A percentile compares a stretch with the other conserved stretches of the same genome.
These are phyloP conservation scores for Diplazon laetatorius DNA, from an alignment of 2,888 invertebrate genomes.

Conservation along the genomic window DNA sequence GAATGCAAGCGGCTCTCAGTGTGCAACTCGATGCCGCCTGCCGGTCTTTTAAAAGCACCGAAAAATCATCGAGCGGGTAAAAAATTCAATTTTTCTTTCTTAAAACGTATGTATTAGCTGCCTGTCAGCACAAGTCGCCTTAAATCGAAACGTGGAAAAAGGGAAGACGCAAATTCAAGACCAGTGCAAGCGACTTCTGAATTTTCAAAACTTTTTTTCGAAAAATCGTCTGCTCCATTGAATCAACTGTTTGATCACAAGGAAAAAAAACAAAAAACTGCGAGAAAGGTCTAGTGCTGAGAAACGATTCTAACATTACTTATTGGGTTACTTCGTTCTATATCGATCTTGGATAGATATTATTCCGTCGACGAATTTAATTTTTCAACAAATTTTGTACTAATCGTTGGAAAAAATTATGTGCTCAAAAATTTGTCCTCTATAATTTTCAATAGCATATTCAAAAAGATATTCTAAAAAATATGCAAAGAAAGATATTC, in stretches of 20 bases:
- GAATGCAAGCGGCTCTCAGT: neutral
- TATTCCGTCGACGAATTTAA: conserved; percentile 2
- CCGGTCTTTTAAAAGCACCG: conserved; percentile 6
- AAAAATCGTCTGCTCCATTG: too few species aligned
- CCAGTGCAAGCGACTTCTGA: too few species aligned
- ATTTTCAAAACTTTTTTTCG: too few species aligned
- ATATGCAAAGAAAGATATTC: too few species aligned
- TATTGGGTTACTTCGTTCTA: neutral
- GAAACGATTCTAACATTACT: neutral
- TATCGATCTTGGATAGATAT: neutral
- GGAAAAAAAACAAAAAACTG: neutral
- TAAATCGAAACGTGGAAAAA: too few species aligned
- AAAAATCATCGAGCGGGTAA: too few species aligned
- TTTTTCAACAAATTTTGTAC: conserved; percentile 4
- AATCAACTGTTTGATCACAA: neutral
- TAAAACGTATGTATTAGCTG: too few species aligned
- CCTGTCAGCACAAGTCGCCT: too few species aligned
- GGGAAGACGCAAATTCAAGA: too few species aligned
- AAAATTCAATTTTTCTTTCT: neutral
- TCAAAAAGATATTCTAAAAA: too few species aligned
- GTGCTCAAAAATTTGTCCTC: neutral
- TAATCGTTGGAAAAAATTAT: conserved; percentile 27
- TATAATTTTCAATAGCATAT: too few species aligned
- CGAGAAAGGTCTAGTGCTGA: neutral
- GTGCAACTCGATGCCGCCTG: conserved; percentile 30